Evolutionary conservation across 1,140 invertebrate species (phyloP).

Genomic region (Ctenoplectra terminalis): DNA sequence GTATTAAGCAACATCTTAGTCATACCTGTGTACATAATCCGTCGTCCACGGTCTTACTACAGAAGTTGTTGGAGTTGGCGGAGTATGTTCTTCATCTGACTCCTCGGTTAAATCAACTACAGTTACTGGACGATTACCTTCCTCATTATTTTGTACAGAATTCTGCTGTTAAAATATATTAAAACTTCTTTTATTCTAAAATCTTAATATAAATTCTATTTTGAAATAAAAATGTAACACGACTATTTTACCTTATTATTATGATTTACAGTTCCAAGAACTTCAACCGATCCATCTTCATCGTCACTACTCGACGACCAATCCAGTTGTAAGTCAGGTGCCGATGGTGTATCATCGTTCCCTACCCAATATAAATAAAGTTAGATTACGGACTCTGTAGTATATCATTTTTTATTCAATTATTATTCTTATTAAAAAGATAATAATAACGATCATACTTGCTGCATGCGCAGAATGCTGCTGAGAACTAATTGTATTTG

Average conservation of each 20-base stretch:
- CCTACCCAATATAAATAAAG: slow-evolving; percentile 60
- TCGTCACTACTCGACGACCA: slow-evolving; percentile 86
- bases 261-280: slow-evolving; percentile 79
- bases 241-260: slow-evolving; percentile 68
- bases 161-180: slow-evolving; percentile 63
- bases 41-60: slow-evolving; percentile 56
- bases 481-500: slow-evolving; percentile 65
- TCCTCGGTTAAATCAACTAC: slow-evolving; percentile 87
- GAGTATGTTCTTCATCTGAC: slow-evolving; percentile 84
- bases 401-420: slow-evolving; percentile 42
- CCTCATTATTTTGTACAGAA: slow-evolving; percentile 64
- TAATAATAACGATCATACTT: slow-evolving; percentile 61
- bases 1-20: neutral
- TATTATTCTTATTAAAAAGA: slow-evolving; percentile 41
- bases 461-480: slow-evolving; percentile 64
- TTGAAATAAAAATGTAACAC: slow-evolving; percentile 36
- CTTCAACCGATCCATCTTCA: slow-evolving; percentile 85
- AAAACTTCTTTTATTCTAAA: neutral
- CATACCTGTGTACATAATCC: slow-evolving; percentile 64
- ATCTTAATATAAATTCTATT: slow-evolving; percentile 29
- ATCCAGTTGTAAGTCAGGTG: slow-evolving; percentile 91
- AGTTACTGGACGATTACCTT: slow-evolving; percentile 80
- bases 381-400: neutral
- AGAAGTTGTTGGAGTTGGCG: slow-evolving; percentile 58
- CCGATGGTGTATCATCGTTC: slow-evolving; percentile 84